Evolutionary conservation across 2,113 vertebrate genomes (phyloP).

Genomic region (Cariama cristata): DNA sequence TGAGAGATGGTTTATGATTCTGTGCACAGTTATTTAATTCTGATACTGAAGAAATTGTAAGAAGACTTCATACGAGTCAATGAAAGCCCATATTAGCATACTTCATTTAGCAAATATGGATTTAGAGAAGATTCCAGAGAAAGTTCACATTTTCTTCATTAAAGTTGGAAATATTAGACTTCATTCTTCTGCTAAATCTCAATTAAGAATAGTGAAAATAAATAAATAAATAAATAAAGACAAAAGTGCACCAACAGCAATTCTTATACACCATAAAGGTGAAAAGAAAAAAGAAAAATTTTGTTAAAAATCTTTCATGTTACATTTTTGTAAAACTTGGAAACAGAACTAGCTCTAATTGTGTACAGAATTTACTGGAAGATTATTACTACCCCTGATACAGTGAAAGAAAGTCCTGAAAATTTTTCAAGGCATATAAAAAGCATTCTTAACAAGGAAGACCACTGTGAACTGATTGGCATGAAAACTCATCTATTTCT

Average conservation of each 20-base stretch:
- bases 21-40: not conserved
- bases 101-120: not conserved
- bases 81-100: not conserved
- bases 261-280: not conserved
- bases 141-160: not conserved
- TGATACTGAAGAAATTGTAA: not conserved
- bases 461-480: not conserved
- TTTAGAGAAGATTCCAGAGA: not conserved
- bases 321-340: not conserved
- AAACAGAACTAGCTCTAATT: not conserved
- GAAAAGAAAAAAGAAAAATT: not conserved
- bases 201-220: not conserved
- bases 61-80: not conserved
- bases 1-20: not conserved
- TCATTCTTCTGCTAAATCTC: not conserved
- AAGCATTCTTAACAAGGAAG: not conserved
- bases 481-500: not conserved
- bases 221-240: not conserved
- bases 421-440: not conserved
- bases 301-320: not conserved
- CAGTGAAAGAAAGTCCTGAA: not conserved
- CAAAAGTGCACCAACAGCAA: not conserved
- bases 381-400: not conserved
- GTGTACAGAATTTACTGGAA: not conserved
- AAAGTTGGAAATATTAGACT: not conserved